These are phyloP conservation scores for Belgica antarctica DNA, from an alignment of 2,888 invertebrate genomes.

Conservation along the genomic window DNA sequence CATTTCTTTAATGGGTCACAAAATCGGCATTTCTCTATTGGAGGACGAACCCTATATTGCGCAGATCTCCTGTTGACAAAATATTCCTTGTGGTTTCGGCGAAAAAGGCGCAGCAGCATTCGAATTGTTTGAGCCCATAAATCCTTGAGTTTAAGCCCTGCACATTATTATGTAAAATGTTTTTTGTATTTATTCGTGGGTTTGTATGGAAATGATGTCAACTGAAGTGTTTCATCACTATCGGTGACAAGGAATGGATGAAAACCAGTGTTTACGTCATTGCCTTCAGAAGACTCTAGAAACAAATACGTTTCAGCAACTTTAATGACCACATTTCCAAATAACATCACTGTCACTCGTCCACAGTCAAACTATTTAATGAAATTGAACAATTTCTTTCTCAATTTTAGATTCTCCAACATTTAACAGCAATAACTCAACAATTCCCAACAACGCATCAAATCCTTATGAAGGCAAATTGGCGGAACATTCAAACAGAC, in stretches of 20 bases:
- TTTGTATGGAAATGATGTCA: conserved; percentile 4
- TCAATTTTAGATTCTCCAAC: neutral
- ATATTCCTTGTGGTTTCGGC: neutral
- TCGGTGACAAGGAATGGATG: no score
- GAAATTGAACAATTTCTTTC: neutral
- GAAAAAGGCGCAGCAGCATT: neutral
- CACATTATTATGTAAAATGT: neutral
- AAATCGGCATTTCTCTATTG: no score
- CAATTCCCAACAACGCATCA: conserved; percentile 43
- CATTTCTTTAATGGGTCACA: no score
- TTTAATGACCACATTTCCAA: no score
- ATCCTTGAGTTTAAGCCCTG: neutral
- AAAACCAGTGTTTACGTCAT: no score
- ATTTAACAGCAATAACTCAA: conserved; percentile 26
- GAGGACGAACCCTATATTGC: no score
- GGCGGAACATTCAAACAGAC: conserved; percentile 30
- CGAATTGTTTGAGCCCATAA: conserved; percentile 7
- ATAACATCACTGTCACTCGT: no score
- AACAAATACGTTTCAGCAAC: no score
- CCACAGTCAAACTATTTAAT: no score
- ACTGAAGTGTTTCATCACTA: neutral
- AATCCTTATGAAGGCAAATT: conserved; percentile 4
- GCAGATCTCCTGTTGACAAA: neutral
- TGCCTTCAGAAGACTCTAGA: no score
- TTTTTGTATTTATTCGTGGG: no score